Base-by-base conservation (phyloP, 2,113 vertebrate genomes). In the Urocolius indicus region DNA sequence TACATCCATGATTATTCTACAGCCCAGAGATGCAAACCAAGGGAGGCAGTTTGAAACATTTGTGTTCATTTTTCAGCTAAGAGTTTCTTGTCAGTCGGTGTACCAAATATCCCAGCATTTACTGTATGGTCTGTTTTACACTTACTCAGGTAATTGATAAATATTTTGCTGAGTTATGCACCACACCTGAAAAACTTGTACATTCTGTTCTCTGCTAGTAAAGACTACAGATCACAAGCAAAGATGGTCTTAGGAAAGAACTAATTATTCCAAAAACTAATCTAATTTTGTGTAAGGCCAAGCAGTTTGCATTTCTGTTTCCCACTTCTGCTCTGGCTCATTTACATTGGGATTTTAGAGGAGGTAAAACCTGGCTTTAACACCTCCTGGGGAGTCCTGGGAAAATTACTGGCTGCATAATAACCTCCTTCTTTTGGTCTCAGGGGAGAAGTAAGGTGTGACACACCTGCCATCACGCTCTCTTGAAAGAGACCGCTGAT, bases 1-100 rank as follows among this genome's bases (percentile, higher is more conserved):
- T 81, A 62, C 24, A n/a, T 88, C 58, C 94, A 62, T 86, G n/a
- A 65, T 95, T 97, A 93, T 93, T 84, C 84, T 75, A 92, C 80
- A 91, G 95, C 62, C 48, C 71, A 77, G 83, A 73, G 79, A 85
- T 80, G 59, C 6, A 84, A 96, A 91, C 69, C 78, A 88, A 88
- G 96, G 61, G 84, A 96, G 82, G 29, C 66, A 59, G 19, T 52
- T 93, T 83, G 78, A 93, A 90, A 91, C 71, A 77, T 68, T 75
- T 84, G 63, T 12, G 13, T 92, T 95, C 91, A 49, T 32, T 90
- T 90, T 72, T 62, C 84, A 86, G 72, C 68, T 22, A 54, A 36
- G 36, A 91, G 80, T 87, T 76, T 80, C 84, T 93, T 85, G 49
- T 61, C 63, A 71, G 26, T 38, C 65, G 36, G 9, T 76, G 41